A percentile compares a stretch with the other conserved stretches of the same genome.
phyloP scores from a whole-genome alignment of 2,888 invertebrate species.

The Candidula unifasciata region DNA sequence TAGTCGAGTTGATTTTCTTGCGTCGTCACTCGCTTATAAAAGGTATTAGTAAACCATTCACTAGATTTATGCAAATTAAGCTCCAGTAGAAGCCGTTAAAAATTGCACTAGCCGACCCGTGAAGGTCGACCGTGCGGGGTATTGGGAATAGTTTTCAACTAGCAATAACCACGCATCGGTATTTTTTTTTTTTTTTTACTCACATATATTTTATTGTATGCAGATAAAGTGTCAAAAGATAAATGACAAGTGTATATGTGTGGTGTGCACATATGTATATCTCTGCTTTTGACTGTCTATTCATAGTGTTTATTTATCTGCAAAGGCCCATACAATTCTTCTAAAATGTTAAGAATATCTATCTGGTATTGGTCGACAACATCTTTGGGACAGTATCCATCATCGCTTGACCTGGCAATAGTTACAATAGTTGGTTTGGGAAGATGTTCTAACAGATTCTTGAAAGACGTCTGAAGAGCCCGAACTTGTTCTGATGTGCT shows the following conservation, averaged over 20 bases:
- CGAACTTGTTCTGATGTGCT: constrained; percentile 85
- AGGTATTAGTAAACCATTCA: too few relatives aligned
- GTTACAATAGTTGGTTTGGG: constrained; percentile 86
- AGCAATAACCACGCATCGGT: constrained; percentile 78
- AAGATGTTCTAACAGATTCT: constrained; percentile 83
- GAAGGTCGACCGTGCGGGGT: constrained; percentile 73
- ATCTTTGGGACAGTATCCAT: constrained; percentile 91
- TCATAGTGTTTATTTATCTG: constrained; percentile 36
- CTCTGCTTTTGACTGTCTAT: too few relatives aligned
- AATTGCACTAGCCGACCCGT: constrained; percentile 74
- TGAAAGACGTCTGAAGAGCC: constrained; percentile 81
- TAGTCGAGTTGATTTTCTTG: too few relatives aligned
- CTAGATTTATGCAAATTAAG: constrained; percentile 40
- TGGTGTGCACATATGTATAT: too few relatives aligned
- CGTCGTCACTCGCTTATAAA: too few relatives aligned
- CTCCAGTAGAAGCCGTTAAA: constrained; percentile 69
- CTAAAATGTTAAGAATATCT: constrained; percentile 64
- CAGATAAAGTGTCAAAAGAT: too few relatives aligned
- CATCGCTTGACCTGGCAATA: constrained; percentile 88
- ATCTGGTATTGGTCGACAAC: constrained; percentile 89
- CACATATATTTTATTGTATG: too few relatives aligned
- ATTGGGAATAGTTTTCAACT: constrained; percentile 78
- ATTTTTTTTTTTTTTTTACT: constrained; percentile 55
- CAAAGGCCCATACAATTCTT: constrained; percentile 59
- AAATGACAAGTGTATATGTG: too few relatives aligned